phyloP scores from a whole-genome alignment of 2,797 vertebrate genomes.

The Sebastiscus tertius region DNA sequence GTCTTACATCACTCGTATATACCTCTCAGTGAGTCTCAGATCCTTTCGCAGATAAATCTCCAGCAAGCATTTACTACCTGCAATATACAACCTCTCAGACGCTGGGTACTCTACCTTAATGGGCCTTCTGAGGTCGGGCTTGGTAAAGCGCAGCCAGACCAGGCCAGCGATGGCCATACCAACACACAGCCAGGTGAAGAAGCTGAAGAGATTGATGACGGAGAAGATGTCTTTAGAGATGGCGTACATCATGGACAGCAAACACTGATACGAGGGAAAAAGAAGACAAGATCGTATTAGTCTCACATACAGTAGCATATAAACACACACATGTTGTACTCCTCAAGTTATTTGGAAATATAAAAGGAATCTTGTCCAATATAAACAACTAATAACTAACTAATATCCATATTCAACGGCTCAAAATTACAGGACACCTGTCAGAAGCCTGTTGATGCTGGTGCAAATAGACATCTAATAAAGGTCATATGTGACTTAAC shows the following conservation, averaged over 20 bases:
- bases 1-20: background rate
- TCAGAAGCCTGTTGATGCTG: background rate
- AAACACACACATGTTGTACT: background rate
- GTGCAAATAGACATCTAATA: background rate
- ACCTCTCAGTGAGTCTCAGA: background rate
- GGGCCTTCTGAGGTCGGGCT: constrained; percentile 77
- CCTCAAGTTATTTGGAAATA: background rate
- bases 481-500: background rate
- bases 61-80: background rate
- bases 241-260: constrained; percentile 83
- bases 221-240: constrained; percentile 85
- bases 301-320: background rate
- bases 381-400: no score
- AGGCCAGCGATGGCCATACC: constrained; percentile 82
- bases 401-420: background rate
- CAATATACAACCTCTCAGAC: background rate
- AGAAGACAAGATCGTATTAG: background rate
- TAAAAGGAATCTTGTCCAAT: background rate
- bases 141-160: constrained; percentile 80
- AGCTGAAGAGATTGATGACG: constrained; percentile 85
- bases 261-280: constrained; percentile 66
- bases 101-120: constrained; percentile 73
- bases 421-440: background rate
- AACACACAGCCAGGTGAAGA: constrained; percentile 85
- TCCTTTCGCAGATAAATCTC: background rate